Base-by-base conservation (phyloP, 2,888 invertebrate genomes). In the Lithophane semibrunnea region DNA sequence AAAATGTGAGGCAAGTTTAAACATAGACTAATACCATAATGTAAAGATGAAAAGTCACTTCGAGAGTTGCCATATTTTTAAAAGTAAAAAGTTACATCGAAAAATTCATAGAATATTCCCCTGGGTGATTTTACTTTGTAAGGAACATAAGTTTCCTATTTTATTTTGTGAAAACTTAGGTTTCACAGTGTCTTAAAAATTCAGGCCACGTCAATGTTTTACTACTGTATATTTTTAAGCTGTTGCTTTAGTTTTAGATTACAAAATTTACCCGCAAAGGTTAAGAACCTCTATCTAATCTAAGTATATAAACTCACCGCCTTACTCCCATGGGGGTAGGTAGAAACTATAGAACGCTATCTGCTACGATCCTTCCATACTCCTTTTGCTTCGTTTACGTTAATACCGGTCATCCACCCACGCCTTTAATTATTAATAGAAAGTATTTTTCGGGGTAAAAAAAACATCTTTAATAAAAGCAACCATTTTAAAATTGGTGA, bases 21-120 rank as follows among this genome's bases (percentile, higher is more conserved):
- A 70, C 29, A 21, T 73, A 67, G 81, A 83, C 75, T 86, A 83
- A 86, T 86, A 78, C 75, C 29, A 77, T 71, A 61, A 69, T 24
- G 10, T 66, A 24, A 65, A 64, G 64, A 79, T 75, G 79, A 85
- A 64, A 80, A 84, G 72, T 72, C 68, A 83, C 68, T 67, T 54
- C 47, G 9, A 18, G n/a, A 42, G 65, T 37, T 68, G 63, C 29
- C 24, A 66, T 72, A 79, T 70, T 79, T 60, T 78, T n/a, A 44
- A 1, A 42, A 49, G 47, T 12, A 60, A 29, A 47, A 66, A 47
- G 9, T 71, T 54, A 29, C 21, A 64, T 49, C 1, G 4, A 49
- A 49, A 61, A 69, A 37, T 54, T 61, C 16, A 44, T 18, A 24
- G 12, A 13, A 58, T 37, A 56, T 61, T 56, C 13, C 16, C 21